These are phyloP conservation scores for Lathamus discolor DNA, from an alignment of 2,113 vertebrate species.

Conservation along the genomic window DNA sequence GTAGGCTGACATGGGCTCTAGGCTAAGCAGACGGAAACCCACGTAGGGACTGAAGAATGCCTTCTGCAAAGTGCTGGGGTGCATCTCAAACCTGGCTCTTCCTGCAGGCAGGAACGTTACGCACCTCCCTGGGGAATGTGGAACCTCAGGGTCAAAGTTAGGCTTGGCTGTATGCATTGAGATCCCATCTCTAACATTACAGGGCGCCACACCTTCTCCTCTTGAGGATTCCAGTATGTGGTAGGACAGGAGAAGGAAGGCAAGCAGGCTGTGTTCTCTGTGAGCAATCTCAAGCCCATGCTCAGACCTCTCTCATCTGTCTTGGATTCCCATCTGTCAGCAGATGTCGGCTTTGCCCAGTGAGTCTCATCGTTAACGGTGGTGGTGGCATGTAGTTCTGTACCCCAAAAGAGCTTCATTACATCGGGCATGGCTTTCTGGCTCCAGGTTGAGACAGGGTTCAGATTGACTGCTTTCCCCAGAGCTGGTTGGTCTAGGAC, in stretches of 20 bases:
- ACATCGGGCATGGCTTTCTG: neutral
- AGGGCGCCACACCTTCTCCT: neutral
- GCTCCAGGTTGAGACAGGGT: neutral
- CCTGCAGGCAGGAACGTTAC: accelerated
- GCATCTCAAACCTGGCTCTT: neutral
- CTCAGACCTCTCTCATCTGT: neutral
- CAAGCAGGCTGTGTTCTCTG: no score
- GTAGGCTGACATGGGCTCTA: neutral
- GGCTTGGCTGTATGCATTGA: neutral
- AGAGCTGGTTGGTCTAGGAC: neutral
- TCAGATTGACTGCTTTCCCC: neutral
- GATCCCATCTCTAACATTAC: neutral
- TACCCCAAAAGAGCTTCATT: neutral
- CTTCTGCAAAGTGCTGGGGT: neutral
- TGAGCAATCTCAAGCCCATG: neutral
- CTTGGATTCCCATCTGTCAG: neutral
- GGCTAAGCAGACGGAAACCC: neutral
- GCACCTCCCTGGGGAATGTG: neutral
- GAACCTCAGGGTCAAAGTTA: neutral
- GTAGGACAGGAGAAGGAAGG: neutral
- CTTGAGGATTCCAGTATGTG: neutral
- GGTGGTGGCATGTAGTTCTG: accelerated
- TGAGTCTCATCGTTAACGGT: neutral
- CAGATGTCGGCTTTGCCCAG: neutral
- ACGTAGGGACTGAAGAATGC: accelerated